A percentile compares a stretch with the other conserved stretches of the same genome.
Conservation (phyloP, 2,113 vertebrate species). For the Carassius auratus region DNA sequence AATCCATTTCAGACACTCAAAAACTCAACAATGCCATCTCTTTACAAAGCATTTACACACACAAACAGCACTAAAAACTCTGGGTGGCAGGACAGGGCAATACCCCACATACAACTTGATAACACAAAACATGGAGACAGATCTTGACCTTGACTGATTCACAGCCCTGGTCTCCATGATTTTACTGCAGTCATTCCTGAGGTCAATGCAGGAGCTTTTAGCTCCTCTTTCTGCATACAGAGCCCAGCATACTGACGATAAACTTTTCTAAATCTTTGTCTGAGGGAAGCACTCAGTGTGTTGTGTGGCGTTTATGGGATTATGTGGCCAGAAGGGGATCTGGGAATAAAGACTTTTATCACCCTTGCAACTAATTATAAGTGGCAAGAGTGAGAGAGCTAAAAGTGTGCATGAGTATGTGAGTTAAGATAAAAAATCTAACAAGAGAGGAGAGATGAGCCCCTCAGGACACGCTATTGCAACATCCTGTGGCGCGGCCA, state of each 20-base stretch:
- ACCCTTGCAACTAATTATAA: constrained; percentile 32
- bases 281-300: constrained; percentile 13
- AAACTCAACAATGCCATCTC: neutral
- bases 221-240: neutral
- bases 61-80: neutral
- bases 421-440: neutral
- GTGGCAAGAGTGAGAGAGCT: neutral
- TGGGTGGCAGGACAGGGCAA: neutral
- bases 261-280: constrained; percentile 7
- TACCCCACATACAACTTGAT: neutral
- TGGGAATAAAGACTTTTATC: constrained; percentile 15
- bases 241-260: neutral
- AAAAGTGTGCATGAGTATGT: neutral
- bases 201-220: neutral
- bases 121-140: neutral
- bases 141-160: constrained; percentile 5
- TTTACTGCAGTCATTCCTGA: neutral
- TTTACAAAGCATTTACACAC: neutral
- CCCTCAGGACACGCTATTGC: constrained; percentile 10
- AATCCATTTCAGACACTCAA: neutral
- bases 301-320: constrained; percentile 1
- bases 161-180: neutral
- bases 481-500: constrained; percentile 31
- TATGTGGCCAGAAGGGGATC: constrained; percentile 19
- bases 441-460: constrained; percentile 28